Evolutionary conservation across 2,888 invertebrate species (phyloP).

Genomic region (Steinernema carpocapsae): DNA sequence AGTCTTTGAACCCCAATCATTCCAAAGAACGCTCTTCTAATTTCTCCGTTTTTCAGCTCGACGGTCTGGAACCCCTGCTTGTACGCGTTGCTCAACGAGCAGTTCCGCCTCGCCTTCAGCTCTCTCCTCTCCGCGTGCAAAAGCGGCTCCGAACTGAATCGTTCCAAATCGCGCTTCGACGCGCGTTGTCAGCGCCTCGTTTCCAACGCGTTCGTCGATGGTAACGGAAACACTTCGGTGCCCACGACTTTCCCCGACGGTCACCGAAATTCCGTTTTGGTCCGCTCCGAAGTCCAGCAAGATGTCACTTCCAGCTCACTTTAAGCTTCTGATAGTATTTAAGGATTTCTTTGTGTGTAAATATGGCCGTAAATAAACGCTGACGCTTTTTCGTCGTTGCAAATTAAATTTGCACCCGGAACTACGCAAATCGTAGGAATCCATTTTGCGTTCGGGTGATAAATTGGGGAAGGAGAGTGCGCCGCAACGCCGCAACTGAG

Average conservation of each 20-base stretch:
- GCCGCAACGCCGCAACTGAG: no score
- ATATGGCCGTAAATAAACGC: constrained; percentile 12
- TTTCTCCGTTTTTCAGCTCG: constrained; percentile 42
- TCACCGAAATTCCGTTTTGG: not conserved
- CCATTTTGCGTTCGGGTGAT: no score
- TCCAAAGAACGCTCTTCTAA: not conserved
- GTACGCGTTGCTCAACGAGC: constrained; percentile 65
- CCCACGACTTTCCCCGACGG: not conserved
- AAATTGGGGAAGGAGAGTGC: no score
- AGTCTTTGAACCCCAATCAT: not conserved
- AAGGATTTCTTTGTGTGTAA: constrained; percentile 25
- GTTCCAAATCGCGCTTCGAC: constrained; percentile 17
- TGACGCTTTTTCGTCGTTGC: not conserved
- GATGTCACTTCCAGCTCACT: constrained; percentile 33
- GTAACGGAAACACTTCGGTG: constrained; percentile 10
- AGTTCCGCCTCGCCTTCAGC: constrained; percentile 64
- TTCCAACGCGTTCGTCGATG: constrained; percentile 29
- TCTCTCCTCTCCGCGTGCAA: constrained; percentile 47
- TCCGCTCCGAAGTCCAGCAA: constrained; percentile 3
- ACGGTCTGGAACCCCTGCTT: constrained; percentile 66
- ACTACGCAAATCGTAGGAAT: no score
- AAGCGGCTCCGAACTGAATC: constrained; percentile 19
- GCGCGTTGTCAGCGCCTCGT: constrained; percentile 29
- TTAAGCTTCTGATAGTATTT: not conserved
- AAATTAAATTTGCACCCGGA: no score